Evolutionary conservation across 2,797 vertebrate genomes (phyloP), one percentile per base, ranked within the genome.

Genomic region (Carapus acus): DNA sequence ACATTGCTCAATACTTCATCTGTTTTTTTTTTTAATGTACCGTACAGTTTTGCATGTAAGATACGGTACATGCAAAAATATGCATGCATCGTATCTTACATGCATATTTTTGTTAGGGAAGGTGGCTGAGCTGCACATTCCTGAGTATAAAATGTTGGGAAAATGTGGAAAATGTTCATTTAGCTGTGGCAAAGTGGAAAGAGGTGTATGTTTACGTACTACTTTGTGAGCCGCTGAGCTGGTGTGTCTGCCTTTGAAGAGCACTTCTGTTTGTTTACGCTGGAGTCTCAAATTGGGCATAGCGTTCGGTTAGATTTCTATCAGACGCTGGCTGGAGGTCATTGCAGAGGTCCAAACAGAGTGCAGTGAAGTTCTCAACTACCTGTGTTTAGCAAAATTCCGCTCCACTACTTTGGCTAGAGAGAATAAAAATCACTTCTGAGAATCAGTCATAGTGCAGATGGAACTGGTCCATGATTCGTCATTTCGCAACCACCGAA

Each of bases 271-370:
- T 80, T 81, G 75, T 81, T 83, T 81, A 76, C 77, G 58, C 52
- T 62, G 49, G 50, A 67, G 56, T 65, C 60, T 73, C 53, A 74
- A 74, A 83, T 81, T 72, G 71, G 59, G 55, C 37, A 43, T 62
- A 66, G 74, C 69, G 73, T 71, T 83, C 73, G 72, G 80, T 78
- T 80, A 76, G 75, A 82, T 72, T 85, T 80, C 77, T 69, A 80
- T 83, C 75, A 82, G 76, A 60, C 66, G 53, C 54, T 60, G 56
- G 62, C 43, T 66, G 56, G 65, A 78, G 78, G 83, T 85, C 83
- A 81, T 48, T 19, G 44, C 51, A 62, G 33, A 66, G 54, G 58
- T 44, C 65, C 62, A 62, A 23, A 47, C 43, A 1, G 15, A 64
- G 71, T 65, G 71, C 75, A 64, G 58, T 77, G 64, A 75, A 73